A percentile compares a stretch with the other conserved stretches of the same genome.
These are phyloP conservation scores for Oreochromis mossambicus DNA, from an alignment of 2,797 vertebrate genomes.

Conservation along the genomic window DNA sequence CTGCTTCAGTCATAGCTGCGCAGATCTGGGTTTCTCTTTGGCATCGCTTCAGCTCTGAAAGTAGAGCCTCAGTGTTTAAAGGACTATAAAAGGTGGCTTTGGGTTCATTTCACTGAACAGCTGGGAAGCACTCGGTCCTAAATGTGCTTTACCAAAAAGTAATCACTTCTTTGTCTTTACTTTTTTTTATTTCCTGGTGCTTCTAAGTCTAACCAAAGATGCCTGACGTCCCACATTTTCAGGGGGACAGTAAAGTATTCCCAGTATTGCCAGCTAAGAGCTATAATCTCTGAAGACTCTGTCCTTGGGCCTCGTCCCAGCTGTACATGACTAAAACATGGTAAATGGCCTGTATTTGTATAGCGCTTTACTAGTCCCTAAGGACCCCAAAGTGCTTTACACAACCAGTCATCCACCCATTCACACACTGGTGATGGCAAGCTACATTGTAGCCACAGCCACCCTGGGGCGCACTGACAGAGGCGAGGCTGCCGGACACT, in stretches of 20 bases:
- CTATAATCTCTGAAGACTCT: not conserved
- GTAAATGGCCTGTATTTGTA: no score
- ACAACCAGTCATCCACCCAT: no score
- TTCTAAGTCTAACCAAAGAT: not conserved
- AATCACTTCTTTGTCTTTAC: not conserved
- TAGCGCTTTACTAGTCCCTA: no score
- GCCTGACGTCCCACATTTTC: rapidly evolving
- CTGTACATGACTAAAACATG: not conserved
- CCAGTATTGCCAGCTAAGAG: not conserved
- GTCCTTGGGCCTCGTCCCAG: not conserved
- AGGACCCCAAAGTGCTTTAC: no score
- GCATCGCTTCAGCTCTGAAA: not conserved
- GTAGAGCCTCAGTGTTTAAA: not conserved
- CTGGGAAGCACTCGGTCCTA: not conserved
- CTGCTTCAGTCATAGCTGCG: not conserved
- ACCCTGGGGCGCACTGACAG: no score
- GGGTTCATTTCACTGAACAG: not conserved
- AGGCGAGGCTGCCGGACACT: no score
- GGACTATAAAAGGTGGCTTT: not conserved
- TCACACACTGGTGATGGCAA: no score
- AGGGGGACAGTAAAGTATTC: not conserved
- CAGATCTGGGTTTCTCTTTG: not conserved
- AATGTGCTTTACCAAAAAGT: not conserved
- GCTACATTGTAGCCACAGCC: no score
- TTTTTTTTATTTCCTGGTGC: rapidly evolving